Conservation (phyloP, 2,797 vertebrate species). For the Urophycis tenuis region DNA sequence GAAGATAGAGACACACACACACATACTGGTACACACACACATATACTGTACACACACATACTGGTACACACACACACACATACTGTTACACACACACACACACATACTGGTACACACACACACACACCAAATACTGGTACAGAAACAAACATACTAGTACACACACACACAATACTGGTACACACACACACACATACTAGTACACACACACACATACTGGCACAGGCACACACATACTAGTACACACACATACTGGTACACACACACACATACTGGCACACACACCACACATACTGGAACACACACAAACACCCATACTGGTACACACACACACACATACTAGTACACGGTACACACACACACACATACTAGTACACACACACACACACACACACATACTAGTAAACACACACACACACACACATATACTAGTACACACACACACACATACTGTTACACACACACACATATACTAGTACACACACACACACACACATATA, state of each 20-base stretch:
- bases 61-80: no score
- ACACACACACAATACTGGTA: no score
- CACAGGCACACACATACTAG: not conserved
- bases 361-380: not conserved
- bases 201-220: conserved; percentile 28
- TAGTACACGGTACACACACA: not conserved
- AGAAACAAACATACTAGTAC: no score
- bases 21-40: no score
- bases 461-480: not conserved
- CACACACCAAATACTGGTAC: no score
- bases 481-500: not conserved
- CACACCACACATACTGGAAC: not conserved
- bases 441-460: not conserved
- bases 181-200: no score
- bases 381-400: not conserved
- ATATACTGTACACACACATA: no score
- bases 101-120: no score
- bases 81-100: no score
- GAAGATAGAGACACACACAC: no score
- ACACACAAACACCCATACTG: not conserved
- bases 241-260: conserved; percentile 1
- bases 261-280: no score
- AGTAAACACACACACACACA: not conserved
- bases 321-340: not conserved
- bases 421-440: not conserved